phyloP scores from a whole-genome alignment of 30 jellyfish, hydroid and myxozoan species.

The Cassiopea andromeda region DNA sequence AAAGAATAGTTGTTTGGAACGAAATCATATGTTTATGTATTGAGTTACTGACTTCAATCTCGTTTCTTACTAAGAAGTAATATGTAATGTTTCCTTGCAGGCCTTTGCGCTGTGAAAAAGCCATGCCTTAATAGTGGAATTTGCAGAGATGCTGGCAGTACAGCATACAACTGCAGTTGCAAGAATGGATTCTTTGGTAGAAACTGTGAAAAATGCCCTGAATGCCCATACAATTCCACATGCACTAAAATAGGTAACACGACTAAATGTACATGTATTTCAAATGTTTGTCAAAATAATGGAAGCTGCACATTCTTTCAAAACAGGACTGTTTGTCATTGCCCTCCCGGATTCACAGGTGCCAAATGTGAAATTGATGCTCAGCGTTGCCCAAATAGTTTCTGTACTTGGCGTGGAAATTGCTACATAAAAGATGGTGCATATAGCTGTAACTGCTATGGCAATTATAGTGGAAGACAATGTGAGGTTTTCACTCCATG shows the following conservation, averaged over 20 bases:
- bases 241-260: background rate
- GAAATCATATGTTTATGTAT: too few relatives aligned
- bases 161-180: constrained; percentile 14
- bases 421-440: background rate
- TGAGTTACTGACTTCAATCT: too few relatives aligned
- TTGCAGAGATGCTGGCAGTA: background rate
- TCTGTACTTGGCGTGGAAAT: background rate
- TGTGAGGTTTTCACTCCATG: background rate
- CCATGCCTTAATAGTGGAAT: constrained; percentile 39
- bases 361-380: constrained; percentile 3
- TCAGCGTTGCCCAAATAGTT: background rate
- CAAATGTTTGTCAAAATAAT: constrained; percentile 3
- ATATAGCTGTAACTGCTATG: background rate
- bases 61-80: background rate
- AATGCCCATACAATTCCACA: constrained; percentile 22
- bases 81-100: background rate
- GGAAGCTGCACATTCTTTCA: constrained; percentile 10
- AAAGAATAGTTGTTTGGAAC: too few relatives aligned
- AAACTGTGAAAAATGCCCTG: constrained; percentile 20
- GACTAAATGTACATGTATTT: constrained; percentile 1
- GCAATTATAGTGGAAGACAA: background rate
- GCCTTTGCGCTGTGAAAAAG: constrained; percentile 5
- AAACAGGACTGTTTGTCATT: constrained; percentile 5
- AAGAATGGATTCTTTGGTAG: background rate
- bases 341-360: constrained; percentile 16